phyloP scores from a whole-genome alignment of 2,797 vertebrate species.

The Callimico goeldii region DNA sequence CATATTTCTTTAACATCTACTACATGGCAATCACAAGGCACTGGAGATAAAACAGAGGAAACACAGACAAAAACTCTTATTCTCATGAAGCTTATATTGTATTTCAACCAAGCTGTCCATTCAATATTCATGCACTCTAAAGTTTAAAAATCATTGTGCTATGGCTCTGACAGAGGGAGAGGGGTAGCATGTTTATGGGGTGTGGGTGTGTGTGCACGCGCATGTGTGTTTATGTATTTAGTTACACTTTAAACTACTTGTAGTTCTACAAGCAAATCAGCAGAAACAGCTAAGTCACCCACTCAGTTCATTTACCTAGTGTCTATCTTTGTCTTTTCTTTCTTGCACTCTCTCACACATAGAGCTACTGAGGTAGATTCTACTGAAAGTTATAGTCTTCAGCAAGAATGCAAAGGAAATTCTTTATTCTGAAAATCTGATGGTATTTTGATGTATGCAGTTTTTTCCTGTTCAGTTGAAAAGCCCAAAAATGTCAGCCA shows the following conservation, averaged over 20 bases:
- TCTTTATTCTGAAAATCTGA: not conserved
- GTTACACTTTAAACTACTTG: not conserved
- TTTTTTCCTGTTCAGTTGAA: not conserved
- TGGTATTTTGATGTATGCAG: not conserved
- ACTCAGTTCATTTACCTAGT: not conserved
- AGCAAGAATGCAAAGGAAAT: not conserved
- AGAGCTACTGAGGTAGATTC: not conserved
- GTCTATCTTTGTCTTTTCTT: not conserved
- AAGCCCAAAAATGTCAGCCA: not conserved
- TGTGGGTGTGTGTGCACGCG: not conserved
- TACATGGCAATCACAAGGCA: not conserved
- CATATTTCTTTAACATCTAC: not conserved
- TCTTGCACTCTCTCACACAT: too few species aligned
- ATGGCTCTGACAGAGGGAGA: not conserved
- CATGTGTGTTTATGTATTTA: not conserved
- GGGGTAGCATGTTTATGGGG: not conserved
- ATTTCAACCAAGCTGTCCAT: not conserved
- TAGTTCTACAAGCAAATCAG: not conserved
- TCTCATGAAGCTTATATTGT: not conserved
- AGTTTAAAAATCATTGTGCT: not conserved
- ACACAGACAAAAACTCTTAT: not conserved
- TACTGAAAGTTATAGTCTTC: not conserved
- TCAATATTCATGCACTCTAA: not conserved
- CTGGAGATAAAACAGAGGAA: not conserved
- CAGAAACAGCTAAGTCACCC: not conserved